Conservation (phyloP, 2,888 invertebrate genomes). For the Limenitis camilla region DNA sequence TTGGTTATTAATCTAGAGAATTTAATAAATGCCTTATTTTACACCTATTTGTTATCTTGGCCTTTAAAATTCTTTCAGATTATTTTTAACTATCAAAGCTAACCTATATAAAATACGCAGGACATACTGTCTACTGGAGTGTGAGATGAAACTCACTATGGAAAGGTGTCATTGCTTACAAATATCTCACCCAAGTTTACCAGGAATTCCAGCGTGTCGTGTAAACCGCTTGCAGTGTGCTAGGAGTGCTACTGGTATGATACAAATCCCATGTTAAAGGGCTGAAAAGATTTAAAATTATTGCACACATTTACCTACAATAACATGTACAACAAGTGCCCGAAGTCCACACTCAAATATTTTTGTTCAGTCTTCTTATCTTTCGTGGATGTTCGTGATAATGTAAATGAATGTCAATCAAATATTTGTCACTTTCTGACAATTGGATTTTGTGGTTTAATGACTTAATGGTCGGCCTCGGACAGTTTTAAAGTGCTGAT, state of each 20-base stretch:
- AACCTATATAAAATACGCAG: slow-evolving; percentile 25
- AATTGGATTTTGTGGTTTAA: too few species aligned
- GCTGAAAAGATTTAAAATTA: too few species aligned
- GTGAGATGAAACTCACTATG: slow-evolving; percentile 36
- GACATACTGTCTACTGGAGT: slow-evolving; percentile 47
- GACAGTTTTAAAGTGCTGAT: too few species aligned
- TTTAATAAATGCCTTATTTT: too few species aligned
- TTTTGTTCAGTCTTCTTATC: too few species aligned
- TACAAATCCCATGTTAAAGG: too few species aligned
- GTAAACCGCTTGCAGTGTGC: slow-evolving; percentile 38
- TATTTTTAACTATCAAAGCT: too few species aligned
- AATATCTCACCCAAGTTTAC: slow-evolving; percentile 34
- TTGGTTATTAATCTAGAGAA: too few species aligned
- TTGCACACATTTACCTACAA: slow-evolving; percentile 29
- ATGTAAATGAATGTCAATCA: slow-evolving; percentile 16
- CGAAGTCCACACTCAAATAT: slow-evolving; percentile 24
- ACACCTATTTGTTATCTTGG: too few species aligned
- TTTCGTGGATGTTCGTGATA: slow-evolving; percentile 2
- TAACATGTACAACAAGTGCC: too few species aligned
- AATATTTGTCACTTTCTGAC: slow-evolving; percentile 27
- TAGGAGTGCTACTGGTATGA: slow-evolving; percentile 33
- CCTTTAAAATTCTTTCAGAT: too few species aligned
- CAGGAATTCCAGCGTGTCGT: slow-evolving; percentile 29
- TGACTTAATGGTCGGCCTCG: too few species aligned
- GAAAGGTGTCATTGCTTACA: slow-evolving; percentile 40